A percentile compares a stretch with the other conserved stretches of the same genome.
These are phyloP conservation scores for Todiramphus saurophagus DNA, from an alignment of 2,113 vertebrate genomes.

Conservation along the genomic window DNA sequence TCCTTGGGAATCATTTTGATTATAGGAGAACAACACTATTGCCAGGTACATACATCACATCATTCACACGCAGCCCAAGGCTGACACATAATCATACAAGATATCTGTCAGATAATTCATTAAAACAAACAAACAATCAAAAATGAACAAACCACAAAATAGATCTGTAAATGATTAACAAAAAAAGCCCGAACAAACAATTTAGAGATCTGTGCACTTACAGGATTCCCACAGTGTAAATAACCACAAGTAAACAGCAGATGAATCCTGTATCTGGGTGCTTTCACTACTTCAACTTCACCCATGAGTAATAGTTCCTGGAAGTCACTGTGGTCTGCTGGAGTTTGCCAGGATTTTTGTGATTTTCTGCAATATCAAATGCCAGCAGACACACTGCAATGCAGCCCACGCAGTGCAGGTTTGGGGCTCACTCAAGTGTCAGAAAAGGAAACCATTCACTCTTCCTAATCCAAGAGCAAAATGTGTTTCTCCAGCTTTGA, in stretches of 20 bases:
- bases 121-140: not conserved
- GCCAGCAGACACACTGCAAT: accelerated
- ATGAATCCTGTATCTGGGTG: not conserved
- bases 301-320: not conserved
- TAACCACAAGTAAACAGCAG: not conserved
- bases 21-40: not conserved
- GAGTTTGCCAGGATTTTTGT: not conserved
- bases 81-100: not conserved
- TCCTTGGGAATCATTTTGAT: not conserved
- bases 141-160: not conserved
- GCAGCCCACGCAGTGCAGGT: not conserved
- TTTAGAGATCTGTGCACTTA: not conserved
- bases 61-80: not conserved
- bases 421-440: accelerated
- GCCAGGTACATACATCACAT: not conserved
- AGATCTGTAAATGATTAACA: not conserved
- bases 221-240: not conserved
- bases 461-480: not conserved
- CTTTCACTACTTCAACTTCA: not conserved
- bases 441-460: not conserved
- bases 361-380: not conserved
- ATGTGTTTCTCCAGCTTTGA: not conserved
- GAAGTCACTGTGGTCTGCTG: not conserved
- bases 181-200: not conserved
- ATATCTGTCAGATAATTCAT: not conserved